Base-by-base conservation (phyloP, 2,888 invertebrate species). In the Hirtodrosophila trivittata region DNA sequence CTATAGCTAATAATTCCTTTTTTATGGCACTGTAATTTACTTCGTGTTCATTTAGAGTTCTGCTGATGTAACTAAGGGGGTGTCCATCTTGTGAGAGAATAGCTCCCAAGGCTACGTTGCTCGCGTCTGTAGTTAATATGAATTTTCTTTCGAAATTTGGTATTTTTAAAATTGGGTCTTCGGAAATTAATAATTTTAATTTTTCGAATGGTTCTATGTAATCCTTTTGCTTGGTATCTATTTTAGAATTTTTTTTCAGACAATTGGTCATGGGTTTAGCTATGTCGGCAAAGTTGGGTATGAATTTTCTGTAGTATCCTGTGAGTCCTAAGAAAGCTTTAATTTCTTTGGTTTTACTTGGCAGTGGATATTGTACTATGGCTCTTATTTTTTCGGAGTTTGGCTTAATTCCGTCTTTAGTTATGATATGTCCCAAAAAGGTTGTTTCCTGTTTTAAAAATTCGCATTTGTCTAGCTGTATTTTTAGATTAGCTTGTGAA, bases 141-240 rank as follows among this genome's bases (percentile, higher is more conserved):
- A 54, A 54, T 45, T 45, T 32, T 14, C 21, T 54, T 21, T 38
- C 13, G n/a, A 45, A 45, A 8, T 54, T 37, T 10, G 32, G 55
- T 14, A 39, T 12, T 33, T 33, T 55, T 16, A 55, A n/a, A 1
- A 47, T 47, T 7, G 47, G 47, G 3, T 55, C 32, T 7, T 39
- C 39, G 9, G 39, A 38, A 25, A 55, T 16, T 25, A 39, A n/a
- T 32, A 39, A 7, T 46, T 39, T 55, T 14, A 43, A 7, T 28
- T 52, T 35, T 3, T 52, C 8, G 3, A 52, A 52, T 12, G 28
- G 26, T 16, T 42, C 25, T 35, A 43, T 35, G 6, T 37, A 43
- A 0, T 52, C 12, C 4, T 12, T 18, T 16, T 49, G 37, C 2
- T 28, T 37, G 8, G 1, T 37, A n/a, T 49, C 28, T 12, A 38